Conservation (phyloP, 2,888 invertebrate genomes). For the Amphiduros pacificus region DNA sequence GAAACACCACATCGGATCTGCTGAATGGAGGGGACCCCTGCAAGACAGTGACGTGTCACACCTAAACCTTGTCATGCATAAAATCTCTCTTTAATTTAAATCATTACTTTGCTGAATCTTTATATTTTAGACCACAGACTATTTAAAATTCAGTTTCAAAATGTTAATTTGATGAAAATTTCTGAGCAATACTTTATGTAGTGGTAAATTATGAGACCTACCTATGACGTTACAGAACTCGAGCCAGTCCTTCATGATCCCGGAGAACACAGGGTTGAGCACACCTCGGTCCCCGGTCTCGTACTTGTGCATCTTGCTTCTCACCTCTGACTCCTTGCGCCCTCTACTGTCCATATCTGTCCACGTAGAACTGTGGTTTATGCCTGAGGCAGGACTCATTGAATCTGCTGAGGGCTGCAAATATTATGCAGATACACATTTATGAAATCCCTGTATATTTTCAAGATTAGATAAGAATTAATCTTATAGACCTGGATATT, state of each 20-base stretch:
- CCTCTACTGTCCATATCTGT: neutral
- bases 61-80: neutral
- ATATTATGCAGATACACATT: too few relatives aligned
- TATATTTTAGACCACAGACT: neutral
- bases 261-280: slow-evolving; percentile 65
- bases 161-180: neutral
- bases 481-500: too few relatives aligned
- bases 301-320: slow-evolving; percentile 38
- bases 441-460: too few relatives aligned
- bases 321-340: slow-evolving; percentile 15
- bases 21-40: slow-evolving; percentile 66
- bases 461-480: too few relatives aligned
- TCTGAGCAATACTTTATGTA: neutral
- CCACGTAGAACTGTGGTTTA: too few relatives aligned
- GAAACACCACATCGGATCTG: slow-evolving; percentile 58
- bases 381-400: too few relatives aligned
- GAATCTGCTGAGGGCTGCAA: too few relatives aligned
- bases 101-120: too few relatives aligned
- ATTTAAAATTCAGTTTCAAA: neutral
- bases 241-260: slow-evolving; percentile 66
- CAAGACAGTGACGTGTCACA: slow-evolving; percentile 8
- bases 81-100: neutral
- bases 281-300: slow-evolving; percentile 65
- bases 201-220: too few relatives aligned
- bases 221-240: slow-evolving; percentile 63